A percentile compares a stretch with the other conserved stretches of the same genome.
These are phyloP conservation scores for Ophion ellenae DNA, from an alignment of 2,888 invertebrate species.

Conservation along the genomic window DNA sequence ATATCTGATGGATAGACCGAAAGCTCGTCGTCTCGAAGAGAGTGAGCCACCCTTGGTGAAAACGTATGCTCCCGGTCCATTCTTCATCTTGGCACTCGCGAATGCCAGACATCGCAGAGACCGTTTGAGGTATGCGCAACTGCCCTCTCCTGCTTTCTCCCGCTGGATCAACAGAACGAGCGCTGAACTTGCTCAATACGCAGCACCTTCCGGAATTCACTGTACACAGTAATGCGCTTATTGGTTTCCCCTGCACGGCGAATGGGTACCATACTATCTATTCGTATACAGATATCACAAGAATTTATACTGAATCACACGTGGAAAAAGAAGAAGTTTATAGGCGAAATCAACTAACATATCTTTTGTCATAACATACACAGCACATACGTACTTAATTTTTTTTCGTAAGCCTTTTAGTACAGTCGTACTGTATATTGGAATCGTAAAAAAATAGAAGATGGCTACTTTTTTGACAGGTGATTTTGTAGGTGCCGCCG, in stretches of 20 bases:
- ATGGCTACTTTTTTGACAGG: too few species aligned
- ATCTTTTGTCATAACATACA: too few species aligned
- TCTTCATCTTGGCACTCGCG: slow-evolving; percentile 65
- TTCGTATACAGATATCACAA: too few species aligned
- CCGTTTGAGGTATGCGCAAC: slow-evolving; percentile 69
- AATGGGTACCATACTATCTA: too few species aligned
- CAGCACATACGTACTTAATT: too few species aligned
- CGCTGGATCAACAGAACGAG: slow-evolving; percentile 64
- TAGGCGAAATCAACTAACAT: too few species aligned
- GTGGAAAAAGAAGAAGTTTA: too few species aligned
- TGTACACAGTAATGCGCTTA: not conserved
- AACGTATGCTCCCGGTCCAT: slow-evolving; percentile 12
- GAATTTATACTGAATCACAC: too few species aligned
- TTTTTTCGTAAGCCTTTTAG: too few species aligned
- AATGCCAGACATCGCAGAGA: slow-evolving; percentile 71
- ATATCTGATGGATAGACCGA: slow-evolving; percentile 28
- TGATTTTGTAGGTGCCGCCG: too few species aligned
- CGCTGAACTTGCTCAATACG: not conserved
- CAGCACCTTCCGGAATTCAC: slow-evolving; percentile 12
- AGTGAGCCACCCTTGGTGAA: not conserved
- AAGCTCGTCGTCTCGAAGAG: slow-evolving; percentile 28
- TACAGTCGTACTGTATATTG: too few species aligned
- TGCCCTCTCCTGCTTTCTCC: slow-evolving; percentile 69
- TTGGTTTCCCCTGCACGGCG: not conserved
- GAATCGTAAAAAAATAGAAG: too few species aligned